Percentiles rank a stretch among this genome's conserved stretches.
These are phyloP conservation scores for Parnassius smintheus DNA, from an alignment of 2,888 invertebrate genomes.

Conservation along the genomic window DNA sequence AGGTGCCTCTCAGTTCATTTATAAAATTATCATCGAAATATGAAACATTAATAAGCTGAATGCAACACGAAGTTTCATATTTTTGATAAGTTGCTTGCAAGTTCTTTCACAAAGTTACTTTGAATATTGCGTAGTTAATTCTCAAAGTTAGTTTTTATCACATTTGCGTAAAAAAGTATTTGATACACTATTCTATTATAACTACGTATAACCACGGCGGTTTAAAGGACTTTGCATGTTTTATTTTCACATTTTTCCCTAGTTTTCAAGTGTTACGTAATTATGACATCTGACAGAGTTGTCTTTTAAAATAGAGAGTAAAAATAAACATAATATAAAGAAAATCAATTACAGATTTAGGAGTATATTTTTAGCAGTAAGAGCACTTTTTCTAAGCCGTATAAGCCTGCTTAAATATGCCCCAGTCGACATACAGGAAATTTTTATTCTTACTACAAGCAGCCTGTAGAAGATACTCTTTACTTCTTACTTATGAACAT, in stretches of 20 bases:
- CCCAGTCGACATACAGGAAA: background rate
- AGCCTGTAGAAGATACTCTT: conserved; percentile 42
- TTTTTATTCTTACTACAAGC: conserved; percentile 47
- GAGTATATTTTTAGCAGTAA: too few species aligned
- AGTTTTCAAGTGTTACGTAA: too few species aligned
- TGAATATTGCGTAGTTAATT: conserved; percentile 24
- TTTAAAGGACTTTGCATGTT: too few species aligned
- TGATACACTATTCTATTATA: too few species aligned
- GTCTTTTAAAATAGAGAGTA: too few species aligned
- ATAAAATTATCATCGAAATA: conserved; percentile 11
- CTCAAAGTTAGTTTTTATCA: conserved; percentile 13
- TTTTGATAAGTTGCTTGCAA: conserved; percentile 21
- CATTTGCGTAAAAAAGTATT: background rate
- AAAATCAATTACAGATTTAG: too few species aligned
- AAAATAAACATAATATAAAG: too few species aligned
- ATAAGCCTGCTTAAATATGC: background rate
- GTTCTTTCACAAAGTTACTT: conserved; percentile 17
- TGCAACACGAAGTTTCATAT: conserved; percentile 20
- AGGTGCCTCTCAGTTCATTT: background rate
- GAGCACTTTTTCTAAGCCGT: background rate
- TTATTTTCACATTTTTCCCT: too few species aligned
- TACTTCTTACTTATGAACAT: conserved; percentile 58
- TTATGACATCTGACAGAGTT: too few species aligned
- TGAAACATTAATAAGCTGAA: conserved; percentile 17
- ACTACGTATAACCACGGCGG: too few species aligned